Percentiles rank a stretch among this genome's conserved stretches.
phyloP scores from a whole-genome alignment of 2,113 vertebrate species.

The Rhinolophus ferrumequinum region DNA sequence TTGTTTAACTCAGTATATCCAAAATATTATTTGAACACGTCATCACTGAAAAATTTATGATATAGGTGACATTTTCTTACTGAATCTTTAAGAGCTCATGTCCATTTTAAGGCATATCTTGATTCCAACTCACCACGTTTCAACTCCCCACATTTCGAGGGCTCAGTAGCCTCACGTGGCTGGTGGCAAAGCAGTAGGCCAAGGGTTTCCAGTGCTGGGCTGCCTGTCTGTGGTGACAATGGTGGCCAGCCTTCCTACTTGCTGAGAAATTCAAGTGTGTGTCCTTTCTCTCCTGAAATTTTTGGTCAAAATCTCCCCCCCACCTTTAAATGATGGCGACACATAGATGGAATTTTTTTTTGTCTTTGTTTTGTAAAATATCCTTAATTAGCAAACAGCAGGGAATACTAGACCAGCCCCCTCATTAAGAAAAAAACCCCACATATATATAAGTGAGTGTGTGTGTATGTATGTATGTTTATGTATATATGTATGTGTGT shows the following conservation, averaged over 20 bases:
- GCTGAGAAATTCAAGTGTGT: not conserved
- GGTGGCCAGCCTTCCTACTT: not conserved
- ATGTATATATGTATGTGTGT: rapidly evolving
- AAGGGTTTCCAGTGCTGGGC: not conserved
- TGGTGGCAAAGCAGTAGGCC: no score
- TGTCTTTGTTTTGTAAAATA: not conserved
- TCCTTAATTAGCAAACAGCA: not conserved
- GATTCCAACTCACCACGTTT: not conserved
- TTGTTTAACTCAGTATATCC: not conserved
- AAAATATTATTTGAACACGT: not conserved
- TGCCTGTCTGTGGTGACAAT: not conserved
- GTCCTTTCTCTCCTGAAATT: not conserved
- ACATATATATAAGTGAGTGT: not conserved
- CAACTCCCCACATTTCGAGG: no score
- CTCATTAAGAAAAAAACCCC: not conserved
- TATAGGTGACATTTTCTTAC: not conserved
- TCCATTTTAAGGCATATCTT: not conserved
- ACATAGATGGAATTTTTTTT: not conserved
- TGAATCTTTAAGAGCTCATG: not conserved
- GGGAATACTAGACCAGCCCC: not conserved
- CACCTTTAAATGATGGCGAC: not conserved
- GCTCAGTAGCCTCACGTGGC: rapidly evolving
- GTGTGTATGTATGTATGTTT: no score
- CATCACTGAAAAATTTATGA: no score
- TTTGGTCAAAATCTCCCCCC: not conserved